Conservation (phyloP, 2,113 vertebrate genomes). For the Capra hircus region DNA sequence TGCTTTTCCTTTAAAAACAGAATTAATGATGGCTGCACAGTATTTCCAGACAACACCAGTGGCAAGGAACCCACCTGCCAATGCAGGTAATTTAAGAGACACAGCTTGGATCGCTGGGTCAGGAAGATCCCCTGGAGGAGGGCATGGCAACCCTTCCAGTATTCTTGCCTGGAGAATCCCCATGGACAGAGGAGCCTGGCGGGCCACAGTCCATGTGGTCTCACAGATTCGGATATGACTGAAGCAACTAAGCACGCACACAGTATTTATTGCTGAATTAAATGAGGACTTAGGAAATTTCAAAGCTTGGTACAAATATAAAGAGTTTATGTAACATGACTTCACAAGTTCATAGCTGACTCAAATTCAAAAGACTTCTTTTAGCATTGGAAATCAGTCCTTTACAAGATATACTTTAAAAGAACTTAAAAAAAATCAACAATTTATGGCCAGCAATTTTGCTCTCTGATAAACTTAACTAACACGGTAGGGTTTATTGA, state of each 20-base stretch:
- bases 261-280: neutral
- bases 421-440: neutral
- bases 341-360: neutral
- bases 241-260: fast-evolving
- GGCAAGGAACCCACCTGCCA: neutral
- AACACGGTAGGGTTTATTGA: slow-evolving; percentile 18
- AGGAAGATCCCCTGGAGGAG: neutral
- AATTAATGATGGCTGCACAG: neutral
- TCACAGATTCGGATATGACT: neutral
- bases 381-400: neutral
- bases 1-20: neutral
- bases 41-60: neutral
- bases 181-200: neutral
- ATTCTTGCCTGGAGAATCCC: neutral
- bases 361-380: neutral
- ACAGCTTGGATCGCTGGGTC: neutral
- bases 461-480: neutral
- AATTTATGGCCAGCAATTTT: slow-evolving; percentile 12
- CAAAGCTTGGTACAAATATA: neutral
- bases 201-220: neutral
- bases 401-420: slow-evolving; percentile 4
- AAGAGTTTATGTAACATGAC: neutral
- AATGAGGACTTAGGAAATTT: neutral
- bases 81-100: neutral
- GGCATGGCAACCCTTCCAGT: neutral